Base-by-base conservation (phyloP, 2,888 invertebrate genomes). In the Oscheius sp. region DNA sequence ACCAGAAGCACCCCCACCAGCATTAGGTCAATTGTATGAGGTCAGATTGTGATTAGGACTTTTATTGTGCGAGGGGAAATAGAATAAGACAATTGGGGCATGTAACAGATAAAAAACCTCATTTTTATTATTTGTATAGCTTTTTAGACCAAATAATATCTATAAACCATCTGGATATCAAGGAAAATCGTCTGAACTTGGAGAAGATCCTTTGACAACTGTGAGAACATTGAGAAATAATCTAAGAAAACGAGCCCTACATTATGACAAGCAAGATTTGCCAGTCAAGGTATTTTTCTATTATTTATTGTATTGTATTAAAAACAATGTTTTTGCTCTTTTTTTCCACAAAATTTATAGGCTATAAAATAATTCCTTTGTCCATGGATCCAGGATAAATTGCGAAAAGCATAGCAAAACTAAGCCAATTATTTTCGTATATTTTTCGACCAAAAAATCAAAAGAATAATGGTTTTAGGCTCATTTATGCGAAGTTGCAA, bases 141-240 rank as follows among this genome's bases (percentile, higher is more conserved):
- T 27, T 74, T 75, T 13, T 73, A 82, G 82, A 35, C 77, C 78
- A 1, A 72, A 73, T 43, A 82, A 75, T 43, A 73, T 73, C 29
- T 82, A 82, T 46, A 66, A 71, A 72, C 74, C 76, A 70, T 77
- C 79, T 68, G 80, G 82, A 9, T 80, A 78, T 66, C 21, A 41
- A 2, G 76, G 79, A 41, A 66, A 69, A 9, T 46, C 45, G 9
- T 68, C 80, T 0, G 75, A 79, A 55, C 69, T 85, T 6, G 84
- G 84, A n/a, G 76, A 81, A 9, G 84, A 85, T 74, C 77, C 85
- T 0, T 56, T 85, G 9, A 81, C 76, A 12, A 75, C 81, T 12
- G 77, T 85, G 13, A 74, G 84, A 58, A 83, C 82, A 1, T 72
- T 85, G 71, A 77, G 81, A 18, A 83, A 78, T 69, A 80, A 83